phyloP scores from a whole-genome alignment of 2,888 invertebrate genomes.

The Orchesellides sinensis region DNA sequence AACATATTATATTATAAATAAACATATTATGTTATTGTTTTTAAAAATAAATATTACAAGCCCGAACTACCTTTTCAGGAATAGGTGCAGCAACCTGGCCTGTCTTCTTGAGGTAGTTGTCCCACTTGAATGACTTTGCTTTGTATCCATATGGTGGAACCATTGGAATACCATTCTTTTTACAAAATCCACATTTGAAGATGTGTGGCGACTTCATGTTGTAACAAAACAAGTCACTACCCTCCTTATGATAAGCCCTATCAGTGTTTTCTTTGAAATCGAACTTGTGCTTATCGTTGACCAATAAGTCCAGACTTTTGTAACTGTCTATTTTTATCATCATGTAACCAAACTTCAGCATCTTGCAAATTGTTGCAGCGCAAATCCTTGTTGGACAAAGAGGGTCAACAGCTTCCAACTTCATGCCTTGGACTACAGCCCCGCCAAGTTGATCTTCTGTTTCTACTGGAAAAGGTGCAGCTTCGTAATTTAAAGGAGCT shows the following conservation, averaged over 20 bases:
- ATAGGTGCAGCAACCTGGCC: slow-evolving; percentile 75
- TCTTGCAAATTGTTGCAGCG: slow-evolving; percentile 96
- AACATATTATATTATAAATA: not conserved
- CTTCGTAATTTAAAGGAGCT: slow-evolving; percentile 80
- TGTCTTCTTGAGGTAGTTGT: slow-evolving; percentile 82
- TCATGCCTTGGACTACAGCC: slow-evolving; percentile 92
- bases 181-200: slow-evolving; percentile 96
- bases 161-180: slow-evolving; percentile 87
- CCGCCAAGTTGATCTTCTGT: not conserved
- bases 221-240: slow-evolving; percentile 98
- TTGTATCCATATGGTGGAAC: slow-evolving; percentile 90
- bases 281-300: not conserved
- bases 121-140: slow-evolving; percentile 85
- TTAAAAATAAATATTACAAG: not conserved
- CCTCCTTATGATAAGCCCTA: too few relatives aligned
- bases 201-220: slow-evolving; percentile 96
- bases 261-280: slow-evolving; percentile 75
- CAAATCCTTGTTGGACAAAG: slow-evolving; percentile 95
- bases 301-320: not conserved
- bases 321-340: slow-evolving; percentile 98
- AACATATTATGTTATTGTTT: not conserved
- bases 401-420: slow-evolving; percentile 97
- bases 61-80: slow-evolving; percentile 7
- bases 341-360: slow-evolving; percentile 93
- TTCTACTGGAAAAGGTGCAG: not conserved